These are phyloP conservation scores for Gallinago media DNA, from an alignment of 2,113 vertebrate species.

Conservation along the genomic window DNA sequence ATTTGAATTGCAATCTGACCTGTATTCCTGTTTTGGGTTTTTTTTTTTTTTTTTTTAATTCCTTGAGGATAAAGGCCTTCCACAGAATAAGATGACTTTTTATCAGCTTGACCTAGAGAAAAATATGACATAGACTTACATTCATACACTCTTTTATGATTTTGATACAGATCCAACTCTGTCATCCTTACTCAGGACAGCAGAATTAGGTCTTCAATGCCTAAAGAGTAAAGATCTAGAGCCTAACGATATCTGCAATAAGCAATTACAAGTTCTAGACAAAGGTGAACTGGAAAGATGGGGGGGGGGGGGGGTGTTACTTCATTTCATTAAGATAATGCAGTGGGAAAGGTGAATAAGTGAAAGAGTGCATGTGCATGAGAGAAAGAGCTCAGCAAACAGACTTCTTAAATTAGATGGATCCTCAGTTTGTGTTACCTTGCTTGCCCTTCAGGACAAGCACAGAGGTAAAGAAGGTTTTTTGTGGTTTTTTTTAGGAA, in stretches of 20 bases:
- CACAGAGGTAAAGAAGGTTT: neutral
- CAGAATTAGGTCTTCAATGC: neutral
- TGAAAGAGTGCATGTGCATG: conserved; percentile 69
- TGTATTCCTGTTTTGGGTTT: neutral
- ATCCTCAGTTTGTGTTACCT: conserved; percentile 44
- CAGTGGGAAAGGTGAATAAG: conserved; percentile 61
- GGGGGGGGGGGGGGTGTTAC: neutral
- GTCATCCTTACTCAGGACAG: neutral
- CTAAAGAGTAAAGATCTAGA: neutral
- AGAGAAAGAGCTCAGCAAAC: conserved; percentile 72
- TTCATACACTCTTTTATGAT: neutral
- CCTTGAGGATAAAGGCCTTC: neutral
- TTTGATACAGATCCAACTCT: neutral
- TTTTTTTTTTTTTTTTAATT: neutral
- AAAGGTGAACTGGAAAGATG: conserved; percentile 8
- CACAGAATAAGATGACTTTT: neutral
- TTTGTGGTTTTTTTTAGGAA: neutral
- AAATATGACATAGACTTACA: neutral
- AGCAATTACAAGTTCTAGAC: conserved; percentile 28
- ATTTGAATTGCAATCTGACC: neutral
- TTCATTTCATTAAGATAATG: conserved; percentile 71
- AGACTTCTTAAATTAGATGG: conserved; percentile 65
- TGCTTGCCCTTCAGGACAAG: conserved; percentile 67
- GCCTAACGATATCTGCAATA: neutral
- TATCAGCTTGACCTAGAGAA: neutral